These are phyloP conservation scores for Scaptomyza pallida DNA, from an alignment of 1,140 invertebrate genomes.

Conservation along the genomic window DNA sequence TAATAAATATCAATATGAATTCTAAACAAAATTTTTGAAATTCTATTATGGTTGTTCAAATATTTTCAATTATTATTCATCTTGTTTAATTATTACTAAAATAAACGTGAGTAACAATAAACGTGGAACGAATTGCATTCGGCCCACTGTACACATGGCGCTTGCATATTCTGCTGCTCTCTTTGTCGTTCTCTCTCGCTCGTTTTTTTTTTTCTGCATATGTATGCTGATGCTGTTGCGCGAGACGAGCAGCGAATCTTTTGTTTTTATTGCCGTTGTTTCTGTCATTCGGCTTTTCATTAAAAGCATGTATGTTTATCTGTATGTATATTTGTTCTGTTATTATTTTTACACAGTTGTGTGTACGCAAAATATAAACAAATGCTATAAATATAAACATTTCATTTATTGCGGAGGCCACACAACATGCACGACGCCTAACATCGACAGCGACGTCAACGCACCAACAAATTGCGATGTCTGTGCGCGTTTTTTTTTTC, in stretches of 20 bases:
- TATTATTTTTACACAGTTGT: slow-evolving; percentile 47
- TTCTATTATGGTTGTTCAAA: background rate
- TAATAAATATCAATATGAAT: background rate
- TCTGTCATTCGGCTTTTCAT: slow-evolving; percentile 17
- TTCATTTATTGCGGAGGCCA: slow-evolving; percentile 49
- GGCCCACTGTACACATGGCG: slow-evolving; percentile 27
- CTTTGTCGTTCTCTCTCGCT: background rate
- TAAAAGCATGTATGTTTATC: background rate
- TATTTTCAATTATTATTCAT: background rate
- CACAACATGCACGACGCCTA: slow-evolving; percentile 45
- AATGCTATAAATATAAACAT: slow-evolving; percentile 74
- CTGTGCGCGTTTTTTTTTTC: slow-evolving; percentile 44
- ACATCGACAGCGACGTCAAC: slow-evolving; percentile 5
- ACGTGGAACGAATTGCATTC: slow-evolving; percentile 13
- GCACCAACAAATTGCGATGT: slow-evolving; percentile 42
- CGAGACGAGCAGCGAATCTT: background rate
- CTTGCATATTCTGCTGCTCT: slow-evolving; percentile 12
- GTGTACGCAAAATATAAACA: slow-evolving; percentile 77
- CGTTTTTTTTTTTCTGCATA: slow-evolving; percentile 1
- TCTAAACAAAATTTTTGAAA: background rate
- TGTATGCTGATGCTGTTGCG: slow-evolving; percentile 7
- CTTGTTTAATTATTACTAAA: background rate
- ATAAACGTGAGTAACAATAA: background rate
- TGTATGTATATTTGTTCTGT: slow-evolving; percentile 18
- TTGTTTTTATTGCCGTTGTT: slow-evolving; percentile 15